These are phyloP conservation scores for Cryptosula pallasiana DNA, from an alignment of 2,888 invertebrate species.

Conservation along the genomic window DNA sequence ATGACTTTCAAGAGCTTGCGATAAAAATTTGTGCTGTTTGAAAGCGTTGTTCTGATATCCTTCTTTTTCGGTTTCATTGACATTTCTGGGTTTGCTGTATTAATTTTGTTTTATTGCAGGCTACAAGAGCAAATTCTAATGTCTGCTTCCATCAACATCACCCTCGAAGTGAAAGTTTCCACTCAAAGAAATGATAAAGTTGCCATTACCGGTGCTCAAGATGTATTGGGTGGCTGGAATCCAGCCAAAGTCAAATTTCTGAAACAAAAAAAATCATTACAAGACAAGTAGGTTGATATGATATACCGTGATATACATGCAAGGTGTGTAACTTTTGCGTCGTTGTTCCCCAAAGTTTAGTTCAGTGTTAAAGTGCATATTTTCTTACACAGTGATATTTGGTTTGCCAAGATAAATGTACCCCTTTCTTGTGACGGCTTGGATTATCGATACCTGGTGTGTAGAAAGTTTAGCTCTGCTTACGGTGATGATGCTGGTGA, in stretches of 20 bases:
- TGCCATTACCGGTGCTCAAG: neutral
- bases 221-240: conserved; percentile 2
- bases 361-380: too few species aligned
- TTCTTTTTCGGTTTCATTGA: too few species aligned
- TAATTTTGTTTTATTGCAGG: too few species aligned
- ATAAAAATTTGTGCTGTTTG: too few species aligned
- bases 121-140: too few species aligned
- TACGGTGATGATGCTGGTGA: conserved; percentile 1
- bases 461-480: neutral
- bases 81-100: too few species aligned
- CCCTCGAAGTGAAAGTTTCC: neutral
- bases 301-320: neutral
- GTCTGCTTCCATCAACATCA: neutral
- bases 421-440: neutral
- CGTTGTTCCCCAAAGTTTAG: too few species aligned
- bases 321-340: too few species aligned
- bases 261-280: neutral
- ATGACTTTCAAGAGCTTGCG: too few species aligned
- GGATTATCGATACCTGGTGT: conserved; percentile 8
- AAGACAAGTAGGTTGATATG: neutral
- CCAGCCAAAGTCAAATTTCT: conserved; percentile 2
- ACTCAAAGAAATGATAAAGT: conserved; percentile 18
- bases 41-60: too few species aligned
- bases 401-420: conserved; percentile 3
- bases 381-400: conserved; percentile 3